phyloP scores from a whole-genome alignment of 2,113 vertebrate species.

The Phocoena phocoena region DNA sequence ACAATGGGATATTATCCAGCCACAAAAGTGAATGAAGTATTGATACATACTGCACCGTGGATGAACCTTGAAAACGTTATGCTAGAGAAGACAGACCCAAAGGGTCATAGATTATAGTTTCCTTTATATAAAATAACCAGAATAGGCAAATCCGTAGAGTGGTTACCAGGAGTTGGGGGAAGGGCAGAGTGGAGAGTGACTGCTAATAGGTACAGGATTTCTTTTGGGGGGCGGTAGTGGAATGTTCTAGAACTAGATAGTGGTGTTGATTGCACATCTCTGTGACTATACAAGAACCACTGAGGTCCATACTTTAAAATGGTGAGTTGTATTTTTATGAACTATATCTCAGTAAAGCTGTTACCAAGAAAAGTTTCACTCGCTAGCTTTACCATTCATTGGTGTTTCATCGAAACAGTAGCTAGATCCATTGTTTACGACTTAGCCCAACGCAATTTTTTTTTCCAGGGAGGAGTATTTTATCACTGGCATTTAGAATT shows the following conservation, averaged over 20 bases:
- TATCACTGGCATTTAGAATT: constrained; percentile 30
- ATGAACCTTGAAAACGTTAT: neutral
- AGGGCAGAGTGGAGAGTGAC: neutral
- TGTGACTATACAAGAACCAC: neutral
- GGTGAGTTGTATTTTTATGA: neutral
- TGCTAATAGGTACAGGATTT: neutral
- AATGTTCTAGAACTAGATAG: neutral
- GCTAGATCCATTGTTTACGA: constrained; percentile 49
- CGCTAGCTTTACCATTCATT: constrained; percentile 19
- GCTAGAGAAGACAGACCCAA: neutral
- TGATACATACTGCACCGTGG: neutral
- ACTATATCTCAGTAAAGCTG: constrained; percentile 12
- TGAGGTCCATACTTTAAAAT: constrained; percentile 35
- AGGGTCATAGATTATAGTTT: neutral
- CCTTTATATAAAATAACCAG: neutral
- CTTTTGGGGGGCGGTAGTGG: neutral
- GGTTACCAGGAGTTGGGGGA: neutral
- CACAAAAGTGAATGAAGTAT: neutral
- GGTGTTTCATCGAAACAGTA: constrained; percentile 43
- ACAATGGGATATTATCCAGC: neutral
- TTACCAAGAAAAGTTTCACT: neutral
- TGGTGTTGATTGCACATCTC: neutral
- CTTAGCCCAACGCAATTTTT: neutral
- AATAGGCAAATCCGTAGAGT: neutral
- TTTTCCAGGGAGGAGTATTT: constrained; percentile 19